Base-by-base conservation (phyloP, 2,888 invertebrate genomes). In the Agrochola macilenta region DNA sequence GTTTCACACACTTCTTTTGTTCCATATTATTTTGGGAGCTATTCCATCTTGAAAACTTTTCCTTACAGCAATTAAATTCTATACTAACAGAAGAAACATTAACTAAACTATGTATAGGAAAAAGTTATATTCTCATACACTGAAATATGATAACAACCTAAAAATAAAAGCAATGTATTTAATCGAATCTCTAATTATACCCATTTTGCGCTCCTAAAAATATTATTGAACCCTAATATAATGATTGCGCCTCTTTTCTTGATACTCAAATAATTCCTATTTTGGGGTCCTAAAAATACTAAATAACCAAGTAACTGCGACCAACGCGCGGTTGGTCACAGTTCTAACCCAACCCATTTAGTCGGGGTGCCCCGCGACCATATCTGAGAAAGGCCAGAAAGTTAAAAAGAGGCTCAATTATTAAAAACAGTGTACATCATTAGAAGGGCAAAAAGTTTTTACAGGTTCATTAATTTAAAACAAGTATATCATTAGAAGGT, bases 1-100 rank as follows among this genome's bases (percentile, higher is more conserved):
- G 78, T 81, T 84, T 76, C 81, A 83, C 46, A 35, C 23, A 39
- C 26, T 69, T 72, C 54, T 65, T 69, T 65, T 78, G 60, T 77
- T 72, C 49, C n/a, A 60, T 39, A 61, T 46, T 79, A 78, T 87
- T 77, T 85, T 87, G 79, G 76, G 83, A 85, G 82, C 82, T 82
- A 70, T 71, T 69, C 9, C 23, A n/a, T n/a, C 26, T 58, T 39
- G 5, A 76, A 57, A 2, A 3, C 1, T 17, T 54, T 9, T 26
- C 26, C 20, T 26, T 1, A 20, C 20, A 46, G 4, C 35, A 23
- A 35, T 52, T 68, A 9, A 35, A 52, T 30, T 30, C 5, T 2
- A 23, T 52, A 35, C 0, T 43, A 43, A 17, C 39, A 39, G 9
- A 23, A 52, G 26, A 26, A 66, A 35, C 23, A 52, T 23, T 49